phyloP scores from a whole-genome alignment of 2,888 invertebrate genomes.

The Boloria selene region DNA sequence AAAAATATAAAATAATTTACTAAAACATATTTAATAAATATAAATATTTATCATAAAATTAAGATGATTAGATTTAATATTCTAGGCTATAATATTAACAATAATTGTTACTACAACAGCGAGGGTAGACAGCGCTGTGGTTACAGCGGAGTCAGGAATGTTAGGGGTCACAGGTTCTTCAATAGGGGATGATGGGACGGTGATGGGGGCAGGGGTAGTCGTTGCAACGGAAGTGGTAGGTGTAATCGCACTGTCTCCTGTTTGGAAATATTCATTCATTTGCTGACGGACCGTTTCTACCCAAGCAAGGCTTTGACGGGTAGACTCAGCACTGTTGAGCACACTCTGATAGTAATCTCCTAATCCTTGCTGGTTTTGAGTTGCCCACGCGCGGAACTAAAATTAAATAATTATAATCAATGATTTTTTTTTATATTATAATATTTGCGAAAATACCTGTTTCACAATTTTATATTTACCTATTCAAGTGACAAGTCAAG shows the following conservation, averaged over 20 bases:
- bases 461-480: too few relatives aligned
- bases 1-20: not conserved
- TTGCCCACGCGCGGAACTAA: constrained; percentile 67
- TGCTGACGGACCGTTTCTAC: constrained; percentile 48
- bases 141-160: constrained; percentile 56
- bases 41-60: constrained; percentile 6
- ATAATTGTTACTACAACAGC: constrained; percentile 49
- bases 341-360: constrained; percentile 47
- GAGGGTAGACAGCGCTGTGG: constrained; percentile 52
- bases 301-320: constrained; percentile 55
- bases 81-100: constrained; percentile 52
- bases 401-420: too few relatives aligned
- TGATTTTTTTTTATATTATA: not conserved
- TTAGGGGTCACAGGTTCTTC: constrained; percentile 55
- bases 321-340: constrained; percentile 44
- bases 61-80: constrained; percentile 17
- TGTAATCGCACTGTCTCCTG: constrained; percentile 44
- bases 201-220: constrained; percentile 34
- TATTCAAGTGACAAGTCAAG: too few relatives aligned
- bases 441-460: too few relatives aligned
- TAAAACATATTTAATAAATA: constrained; percentile 12
- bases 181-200: constrained; percentile 43
- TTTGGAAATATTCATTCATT: constrained; percentile 53
- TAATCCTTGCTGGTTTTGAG: constrained; percentile 44
- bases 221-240: constrained; percentile 33